A percentile compares a stretch with the other conserved stretches of the same genome.
These are phyloP conservation scores for Sebastes taczanowskii DNA, from an alignment of 2,797 vertebrate species.

Conservation along the genomic window DNA sequence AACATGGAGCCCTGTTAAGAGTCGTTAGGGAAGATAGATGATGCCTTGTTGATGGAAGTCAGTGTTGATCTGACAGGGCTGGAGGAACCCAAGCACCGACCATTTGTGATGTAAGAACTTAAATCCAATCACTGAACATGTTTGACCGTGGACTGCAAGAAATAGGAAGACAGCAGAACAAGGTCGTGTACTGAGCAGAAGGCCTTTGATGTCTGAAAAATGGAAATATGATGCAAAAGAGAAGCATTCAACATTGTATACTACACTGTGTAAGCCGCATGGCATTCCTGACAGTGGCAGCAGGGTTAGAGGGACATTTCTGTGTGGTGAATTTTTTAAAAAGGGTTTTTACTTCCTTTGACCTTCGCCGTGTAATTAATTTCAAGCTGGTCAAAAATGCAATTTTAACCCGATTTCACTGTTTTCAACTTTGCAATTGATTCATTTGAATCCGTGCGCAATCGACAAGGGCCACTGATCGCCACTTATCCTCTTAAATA, in stretches of 20 bases:
- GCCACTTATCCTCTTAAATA: slow-evolving; percentile 44
- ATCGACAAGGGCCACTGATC: slow-evolving; percentile 16
- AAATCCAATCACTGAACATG: slow-evolving; percentile 68
- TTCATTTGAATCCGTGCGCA: slow-evolving; percentile 24
- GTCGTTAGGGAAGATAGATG: slow-evolving; percentile 40
- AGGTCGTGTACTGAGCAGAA: slow-evolving; percentile 24
- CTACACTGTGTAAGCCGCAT: neutral
- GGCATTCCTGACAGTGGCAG: neutral
- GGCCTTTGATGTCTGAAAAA: slow-evolving; percentile 53
- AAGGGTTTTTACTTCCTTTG: neutral
- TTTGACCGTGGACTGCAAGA: slow-evolving; percentile 41
- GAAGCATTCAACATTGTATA: slow-evolving; percentile 17
- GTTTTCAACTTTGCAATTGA: slow-evolving; percentile 31
- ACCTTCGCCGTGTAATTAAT: slow-evolving; percentile 38
- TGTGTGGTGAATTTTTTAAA: neutral
- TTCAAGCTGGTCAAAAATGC: slow-evolving; percentile 29
- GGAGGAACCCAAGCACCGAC: slow-evolving; percentile 37
- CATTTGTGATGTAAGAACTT: slow-evolving; percentile 56
- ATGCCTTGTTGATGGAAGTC: slow-evolving; percentile 43
- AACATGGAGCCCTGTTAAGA: slow-evolving; percentile 34
- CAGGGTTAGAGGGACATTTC: neutral
- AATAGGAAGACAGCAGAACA: slow-evolving; percentile 47
- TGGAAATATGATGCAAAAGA: slow-evolving; percentile 56
- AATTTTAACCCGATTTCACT: slow-evolving; percentile 26
- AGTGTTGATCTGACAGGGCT: slow-evolving; percentile 38